Conservation (phyloP, 2,888 invertebrate genomes). For the Pemphredon lugubris region DNA sequence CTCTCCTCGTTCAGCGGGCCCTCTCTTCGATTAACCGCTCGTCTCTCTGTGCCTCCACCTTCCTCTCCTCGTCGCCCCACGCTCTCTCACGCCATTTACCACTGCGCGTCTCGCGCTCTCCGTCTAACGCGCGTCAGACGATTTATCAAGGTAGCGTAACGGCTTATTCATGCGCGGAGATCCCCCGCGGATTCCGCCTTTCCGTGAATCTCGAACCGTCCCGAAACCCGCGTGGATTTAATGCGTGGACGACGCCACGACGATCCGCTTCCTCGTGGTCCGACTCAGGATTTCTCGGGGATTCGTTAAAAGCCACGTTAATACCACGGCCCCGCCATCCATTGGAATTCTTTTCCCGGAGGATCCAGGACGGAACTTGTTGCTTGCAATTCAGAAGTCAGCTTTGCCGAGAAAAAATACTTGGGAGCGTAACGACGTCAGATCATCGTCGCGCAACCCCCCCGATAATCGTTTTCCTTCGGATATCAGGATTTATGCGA, state of each 20-base stretch:
- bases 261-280: slow-evolving; percentile 65
- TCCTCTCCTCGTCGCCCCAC: background rate
- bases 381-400: slow-evolving; percentile 48
- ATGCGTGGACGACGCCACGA: slow-evolving; percentile 63
- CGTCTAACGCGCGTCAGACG: slow-evolving; percentile 50
- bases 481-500: too few relatives aligned
- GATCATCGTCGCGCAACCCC: too few relatives aligned
- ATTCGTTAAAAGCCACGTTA: slow-evolving; percentile 60
- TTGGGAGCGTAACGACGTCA: background rate
- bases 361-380: slow-evolving; percentile 43
- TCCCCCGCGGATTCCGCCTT: slow-evolving; percentile 58
- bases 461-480: too few relatives aligned
- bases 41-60: background rate
- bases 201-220: slow-evolving; percentile 31
- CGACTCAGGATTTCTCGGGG: slow-evolving; percentile 52
- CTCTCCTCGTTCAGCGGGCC: too few relatives aligned
- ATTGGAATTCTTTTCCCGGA: slow-evolving; percentile 25
- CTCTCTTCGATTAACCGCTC: too few relatives aligned
- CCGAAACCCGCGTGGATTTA: slow-evolving; percentile 53
- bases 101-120: background rate
- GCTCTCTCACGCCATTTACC: slow-evolving; percentile 9
- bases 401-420: slow-evolving; percentile 1
- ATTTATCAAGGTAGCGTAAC: slow-evolving; percentile 78
- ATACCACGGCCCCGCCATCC: slow-evolving; percentile 33
- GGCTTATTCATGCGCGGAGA: slow-evolving; percentile 77